Percentiles rank a stretch among this genome's conserved stretches.
These are phyloP conservation scores for Seladonia tumulorum DNA, from an alignment of 2,888 invertebrate genomes.

Conservation along the genomic window DNA sequence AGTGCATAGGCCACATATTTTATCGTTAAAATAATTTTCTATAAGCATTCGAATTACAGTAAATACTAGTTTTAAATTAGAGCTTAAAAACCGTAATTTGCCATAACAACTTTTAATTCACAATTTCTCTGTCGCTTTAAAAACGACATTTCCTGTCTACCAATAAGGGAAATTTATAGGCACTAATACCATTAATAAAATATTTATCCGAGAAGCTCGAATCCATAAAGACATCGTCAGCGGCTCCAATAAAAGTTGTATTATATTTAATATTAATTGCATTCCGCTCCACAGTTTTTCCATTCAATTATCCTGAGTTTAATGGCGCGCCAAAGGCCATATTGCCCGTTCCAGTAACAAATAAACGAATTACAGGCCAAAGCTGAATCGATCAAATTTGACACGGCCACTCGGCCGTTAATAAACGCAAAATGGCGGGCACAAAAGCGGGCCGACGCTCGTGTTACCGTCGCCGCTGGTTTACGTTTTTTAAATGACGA, in stretches of 20 bases:
- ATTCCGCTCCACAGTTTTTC: neutral
- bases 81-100: too few relatives aligned
- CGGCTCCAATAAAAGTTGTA: neutral
- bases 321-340: neutral
- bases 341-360: neutral
- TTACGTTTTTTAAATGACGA: neutral
- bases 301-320: neutral
- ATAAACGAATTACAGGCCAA: neutral
- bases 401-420: neutral
- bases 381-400: neutral
- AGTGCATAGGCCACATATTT: neutral
- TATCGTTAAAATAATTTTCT: neutral
- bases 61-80: too few relatives aligned
- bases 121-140: neutral
- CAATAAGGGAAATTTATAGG: neutral
- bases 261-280: neutral
- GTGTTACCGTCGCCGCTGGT: constrained; percentile 14
- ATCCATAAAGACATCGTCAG: neutral
- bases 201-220: neutral
- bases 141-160: neutral
- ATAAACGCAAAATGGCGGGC: constrained; percentile 31
- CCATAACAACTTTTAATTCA: neutral
- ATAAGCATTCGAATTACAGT: too few relatives aligned
- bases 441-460: neutral
- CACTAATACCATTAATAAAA: neutral